Evolutionary conservation across 1,140 invertebrate genomes (phyloP).

Genomic region (Phortica variegata): DNA sequence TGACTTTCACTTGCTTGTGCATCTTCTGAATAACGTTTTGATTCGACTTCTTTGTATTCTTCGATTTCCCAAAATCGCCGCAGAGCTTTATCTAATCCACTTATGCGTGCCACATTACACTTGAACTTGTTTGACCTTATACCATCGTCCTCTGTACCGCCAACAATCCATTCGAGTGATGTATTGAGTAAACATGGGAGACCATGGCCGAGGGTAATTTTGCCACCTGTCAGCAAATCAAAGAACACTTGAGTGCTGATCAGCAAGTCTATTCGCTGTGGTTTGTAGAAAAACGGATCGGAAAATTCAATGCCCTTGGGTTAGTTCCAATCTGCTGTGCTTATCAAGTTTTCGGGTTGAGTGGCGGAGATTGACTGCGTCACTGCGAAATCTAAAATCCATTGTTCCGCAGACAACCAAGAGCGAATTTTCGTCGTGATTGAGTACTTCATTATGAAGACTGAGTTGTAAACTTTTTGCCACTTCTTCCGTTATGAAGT

Average conservation of each 20-base stretch:
- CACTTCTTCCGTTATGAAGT: conserved; percentile 2
- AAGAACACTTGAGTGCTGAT: conserved; percentile 32
- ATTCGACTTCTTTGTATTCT: conserved; percentile 14
- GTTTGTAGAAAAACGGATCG: conserved; percentile 30
- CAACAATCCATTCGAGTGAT: conserved; percentile 21
- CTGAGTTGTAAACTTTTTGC: conserved; percentile 1
- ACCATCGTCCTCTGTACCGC: not conserved
- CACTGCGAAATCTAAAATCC: not conserved
- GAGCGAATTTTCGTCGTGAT: not conserved
- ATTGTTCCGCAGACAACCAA: not conserved
- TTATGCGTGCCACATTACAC: not conserved
- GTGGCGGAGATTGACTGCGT: not conserved
- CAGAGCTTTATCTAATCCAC: not conserved
- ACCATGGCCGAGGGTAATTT: conserved; percentile 10
- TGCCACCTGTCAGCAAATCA: conserved; percentile 27
- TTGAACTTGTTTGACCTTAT: not conserved
- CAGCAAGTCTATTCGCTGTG: conserved; percentile 29
- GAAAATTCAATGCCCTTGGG: conserved; percentile 27
- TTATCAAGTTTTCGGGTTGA: not conserved
- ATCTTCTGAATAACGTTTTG: not conserved
- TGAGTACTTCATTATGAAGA: not conserved
- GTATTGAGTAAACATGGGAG: conserved; percentile 25
- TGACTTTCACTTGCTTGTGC: conserved; percentile 1
- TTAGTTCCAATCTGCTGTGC: conserved; percentile 17
- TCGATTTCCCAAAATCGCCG: conserved; percentile 46